These are phyloP conservation scores for Apogon hyalosoma DNA, from an alignment of 2,797 vertebrate genomes.

Conservation along the genomic window DNA sequence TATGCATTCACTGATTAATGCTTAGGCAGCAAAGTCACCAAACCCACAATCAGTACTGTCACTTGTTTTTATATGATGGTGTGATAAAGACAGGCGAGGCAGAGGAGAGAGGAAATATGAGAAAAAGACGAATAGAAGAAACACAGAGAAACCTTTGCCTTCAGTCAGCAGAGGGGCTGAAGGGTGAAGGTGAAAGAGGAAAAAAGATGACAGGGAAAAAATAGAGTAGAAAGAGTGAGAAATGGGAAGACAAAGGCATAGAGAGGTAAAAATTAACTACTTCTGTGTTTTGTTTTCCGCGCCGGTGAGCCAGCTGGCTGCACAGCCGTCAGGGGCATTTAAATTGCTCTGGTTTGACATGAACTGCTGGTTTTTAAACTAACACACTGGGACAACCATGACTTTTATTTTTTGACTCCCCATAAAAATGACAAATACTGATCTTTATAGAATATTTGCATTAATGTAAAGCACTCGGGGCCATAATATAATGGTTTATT, in stretches of 20 bases:
- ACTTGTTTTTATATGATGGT: slow-evolving; percentile 33
- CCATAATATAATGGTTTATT: not conserved
- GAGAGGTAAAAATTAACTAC: slow-evolving; percentile 25
- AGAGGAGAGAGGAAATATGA: not conserved
- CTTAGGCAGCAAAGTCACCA: slow-evolving; percentile 54
- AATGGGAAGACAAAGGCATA: slow-evolving; percentile 8
- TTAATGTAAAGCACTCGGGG: slow-evolving; percentile 14
- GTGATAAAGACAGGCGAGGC: slow-evolving; percentile 11
- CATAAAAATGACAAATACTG: not conserved
- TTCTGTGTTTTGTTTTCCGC: slow-evolving; percentile 43
- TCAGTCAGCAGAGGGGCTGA: slow-evolving; percentile 17
- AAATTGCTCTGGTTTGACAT: slow-evolving; percentile 47
- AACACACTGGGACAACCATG: slow-evolving; percentile 11
- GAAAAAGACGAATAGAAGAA: not conserved
- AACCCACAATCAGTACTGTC: slow-evolving; percentile 32
- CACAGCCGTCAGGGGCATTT: slow-evolving; percentile 42
- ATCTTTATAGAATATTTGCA: not conserved
- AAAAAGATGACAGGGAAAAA: not conserved
- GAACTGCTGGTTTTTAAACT: slow-evolving; percentile 32
- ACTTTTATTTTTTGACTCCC: slow-evolving; percentile 6
- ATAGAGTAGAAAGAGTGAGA: too few species aligned
- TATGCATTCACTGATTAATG: slow-evolving; percentile 38
- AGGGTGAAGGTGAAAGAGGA: slow-evolving; percentile 8
- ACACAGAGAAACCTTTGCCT: slow-evolving; percentile 45
- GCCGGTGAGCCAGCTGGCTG: slow-evolving; percentile 51